These are phyloP conservation scores for Ectemnius cavifrons DNA, from an alignment of 2,888 invertebrate genomes.

Conservation along the genomic window DNA sequence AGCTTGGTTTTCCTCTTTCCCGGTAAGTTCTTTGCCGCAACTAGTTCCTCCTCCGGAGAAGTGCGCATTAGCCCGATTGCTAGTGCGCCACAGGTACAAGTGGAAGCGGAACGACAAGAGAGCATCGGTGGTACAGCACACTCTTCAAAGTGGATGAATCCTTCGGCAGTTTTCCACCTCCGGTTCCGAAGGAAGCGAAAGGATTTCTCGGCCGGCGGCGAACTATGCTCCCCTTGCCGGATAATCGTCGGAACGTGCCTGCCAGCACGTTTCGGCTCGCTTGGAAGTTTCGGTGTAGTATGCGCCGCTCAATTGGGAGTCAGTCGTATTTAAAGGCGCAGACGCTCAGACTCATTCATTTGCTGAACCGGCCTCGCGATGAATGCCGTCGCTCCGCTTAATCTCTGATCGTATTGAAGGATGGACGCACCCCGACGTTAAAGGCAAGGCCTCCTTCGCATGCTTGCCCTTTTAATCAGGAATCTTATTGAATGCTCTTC, in stretches of 20 bases:
- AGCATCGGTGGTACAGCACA: not conserved
- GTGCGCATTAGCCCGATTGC: conserved; percentile 9
- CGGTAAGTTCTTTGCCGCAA: too few relatives aligned
- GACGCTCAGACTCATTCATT: too few relatives aligned
- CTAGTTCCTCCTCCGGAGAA: not conserved
- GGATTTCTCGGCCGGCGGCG: not conserved
- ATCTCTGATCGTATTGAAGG: too few relatives aligned
- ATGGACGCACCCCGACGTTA: too few relatives aligned
- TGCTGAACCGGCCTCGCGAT: too few relatives aligned
- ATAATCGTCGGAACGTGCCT: not conserved
- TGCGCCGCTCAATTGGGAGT: not conserved
- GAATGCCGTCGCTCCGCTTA: too few relatives aligned
- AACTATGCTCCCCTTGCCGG: not conserved
- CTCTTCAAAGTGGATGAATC: conserved; percentile 5
- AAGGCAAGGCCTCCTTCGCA: too few relatives aligned
- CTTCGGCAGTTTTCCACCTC: not conserved
- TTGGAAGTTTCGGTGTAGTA: not conserved
- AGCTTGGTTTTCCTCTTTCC: too few relatives aligned
- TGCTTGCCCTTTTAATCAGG: too few relatives aligned
- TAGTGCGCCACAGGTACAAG: not conserved
- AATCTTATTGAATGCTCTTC: too few relatives aligned
- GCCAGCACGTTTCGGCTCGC: not conserved
- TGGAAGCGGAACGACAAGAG: too few relatives aligned
- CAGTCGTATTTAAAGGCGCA: too few relatives aligned
- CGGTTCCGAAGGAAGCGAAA: not conserved